Percentiles rank a stretch among this genome's conserved stretches.
These are phyloP conservation scores for Anniella stebbinsi DNA, from an alignment of 2,797 vertebrate species.

Conservation along the genomic window DNA sequence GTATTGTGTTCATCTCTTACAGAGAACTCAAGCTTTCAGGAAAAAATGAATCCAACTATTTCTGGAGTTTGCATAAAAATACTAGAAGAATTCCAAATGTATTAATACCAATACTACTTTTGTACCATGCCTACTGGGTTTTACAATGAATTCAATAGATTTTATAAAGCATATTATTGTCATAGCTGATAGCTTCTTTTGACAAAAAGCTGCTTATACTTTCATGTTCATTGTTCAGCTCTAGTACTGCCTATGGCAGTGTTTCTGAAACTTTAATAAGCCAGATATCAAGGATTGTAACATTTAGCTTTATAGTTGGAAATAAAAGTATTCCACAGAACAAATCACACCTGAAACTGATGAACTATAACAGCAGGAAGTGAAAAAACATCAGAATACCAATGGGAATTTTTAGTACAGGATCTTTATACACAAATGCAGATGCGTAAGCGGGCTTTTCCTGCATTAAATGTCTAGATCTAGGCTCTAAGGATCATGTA, in stretches of 20 bases:
- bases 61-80: constrained; percentile 20
- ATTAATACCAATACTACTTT: constrained; percentile 20
- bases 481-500: constrained; percentile 6
- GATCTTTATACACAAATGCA: not conserved
- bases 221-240: constrained; percentile 20
- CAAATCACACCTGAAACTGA: constrained; percentile 37
- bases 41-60: constrained; percentile 34
- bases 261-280: constrained; percentile 10
- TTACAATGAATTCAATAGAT: constrained; percentile 16
- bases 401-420: constrained; percentile 18
- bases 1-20: constrained; percentile 28
- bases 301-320: constrained; percentile 9
- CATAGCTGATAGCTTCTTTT: constrained; percentile 14
- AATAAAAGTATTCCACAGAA: constrained; percentile 44
- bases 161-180: constrained; percentile 7
- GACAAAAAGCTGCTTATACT: not conserved
- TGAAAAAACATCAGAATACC: constrained; percentile 17
- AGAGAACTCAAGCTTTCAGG: constrained; percentile 36
- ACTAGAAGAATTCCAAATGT: constrained; percentile 41
- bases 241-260: constrained; percentile 8
- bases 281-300: constrained; percentile 34
- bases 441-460: not conserved
- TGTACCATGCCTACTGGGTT: not conserved
- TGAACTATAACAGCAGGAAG: not conserved
- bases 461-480: constrained; percentile 21